phyloP scores from a whole-genome alignment of 2,888 invertebrate species.

The Lasioglossum figueresi region DNA sequence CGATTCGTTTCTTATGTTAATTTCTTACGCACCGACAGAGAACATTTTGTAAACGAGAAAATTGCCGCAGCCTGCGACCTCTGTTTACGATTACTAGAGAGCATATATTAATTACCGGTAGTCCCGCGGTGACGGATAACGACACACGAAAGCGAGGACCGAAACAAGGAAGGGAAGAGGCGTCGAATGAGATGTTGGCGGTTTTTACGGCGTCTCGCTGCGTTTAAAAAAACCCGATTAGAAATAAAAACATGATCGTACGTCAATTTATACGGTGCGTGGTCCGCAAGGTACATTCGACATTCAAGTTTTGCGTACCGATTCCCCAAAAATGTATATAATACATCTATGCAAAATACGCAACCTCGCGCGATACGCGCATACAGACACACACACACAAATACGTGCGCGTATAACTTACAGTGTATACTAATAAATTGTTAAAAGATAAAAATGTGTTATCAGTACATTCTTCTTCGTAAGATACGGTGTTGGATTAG shows the following conservation, averaged over 20 bases:
- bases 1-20: background rate
- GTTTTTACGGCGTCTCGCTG: background rate
- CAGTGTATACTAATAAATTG: constrained; percentile 49
- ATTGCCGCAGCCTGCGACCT: background rate
- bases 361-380: background rate
- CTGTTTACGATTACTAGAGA: background rate
- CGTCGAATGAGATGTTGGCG: background rate
- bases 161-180: background rate
- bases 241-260: constrained; percentile 12
- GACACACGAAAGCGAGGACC: background rate
- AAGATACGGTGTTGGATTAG: background rate
- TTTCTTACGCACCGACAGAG: background rate
- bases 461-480: background rate
- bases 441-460: constrained; percentile 19
- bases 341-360: constrained; percentile 14
- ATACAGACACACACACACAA: background rate
- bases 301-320: constrained; percentile 28
- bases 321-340: constrained; percentile 39
- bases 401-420: constrained; percentile 20
- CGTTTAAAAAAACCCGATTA: constrained; percentile 28
- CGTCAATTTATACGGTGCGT: constrained; percentile 36
- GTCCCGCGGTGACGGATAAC: background rate
- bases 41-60: background rate
- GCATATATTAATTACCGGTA: background rate
- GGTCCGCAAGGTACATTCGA: constrained; percentile 31